These are phyloP conservation scores for Stramonita haemastoma DNA, from an alignment of 2,888 invertebrate species.

Conservation along the genomic window DNA sequence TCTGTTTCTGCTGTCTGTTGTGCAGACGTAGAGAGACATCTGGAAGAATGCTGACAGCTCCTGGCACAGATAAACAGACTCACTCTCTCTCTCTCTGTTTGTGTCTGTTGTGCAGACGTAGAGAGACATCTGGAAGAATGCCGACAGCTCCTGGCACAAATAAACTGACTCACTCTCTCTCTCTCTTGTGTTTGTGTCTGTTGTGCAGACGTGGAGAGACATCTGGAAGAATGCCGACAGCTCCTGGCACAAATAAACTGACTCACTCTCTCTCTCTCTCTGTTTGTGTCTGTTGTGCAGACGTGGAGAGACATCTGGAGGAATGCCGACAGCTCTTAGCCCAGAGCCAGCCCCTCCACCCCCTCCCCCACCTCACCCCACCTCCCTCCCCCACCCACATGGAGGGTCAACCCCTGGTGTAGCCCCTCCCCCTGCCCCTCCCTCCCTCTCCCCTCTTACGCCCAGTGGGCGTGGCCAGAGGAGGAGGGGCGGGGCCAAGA, in stretches of 20 bases:
- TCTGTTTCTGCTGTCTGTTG: too few relatives aligned
- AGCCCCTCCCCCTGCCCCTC: background rate
- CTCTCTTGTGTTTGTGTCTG: too few relatives aligned
- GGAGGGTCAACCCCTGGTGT: background rate
- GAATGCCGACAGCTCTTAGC: conserved; percentile 44
- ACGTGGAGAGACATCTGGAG: conserved; percentile 40
- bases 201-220: too few relatives aligned
- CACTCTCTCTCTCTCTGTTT: background rate
- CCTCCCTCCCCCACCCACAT: background rate
- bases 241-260: too few relatives aligned
- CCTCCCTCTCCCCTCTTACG: background rate
- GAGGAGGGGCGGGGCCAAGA: background rate
- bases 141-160: conserved; percentile 40
- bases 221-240: too few relatives aligned
- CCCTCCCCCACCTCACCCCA: conserved; percentile 15
- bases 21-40: too few relatives aligned
- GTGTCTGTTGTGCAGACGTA: conserved; percentile 29
- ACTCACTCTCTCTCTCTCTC: background rate
- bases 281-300: conserved; percentile 10
- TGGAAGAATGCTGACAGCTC: too few relatives aligned
- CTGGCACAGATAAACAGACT: too few relatives aligned
- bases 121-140: conserved; percentile 43
- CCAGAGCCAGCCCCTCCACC: conserved; percentile 34
- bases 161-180: too few relatives aligned
- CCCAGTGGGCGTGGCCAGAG: background rate